phyloP scores from a whole-genome alignment of 2,888 invertebrate species.

The Asteroscopus sphinx region DNA sequence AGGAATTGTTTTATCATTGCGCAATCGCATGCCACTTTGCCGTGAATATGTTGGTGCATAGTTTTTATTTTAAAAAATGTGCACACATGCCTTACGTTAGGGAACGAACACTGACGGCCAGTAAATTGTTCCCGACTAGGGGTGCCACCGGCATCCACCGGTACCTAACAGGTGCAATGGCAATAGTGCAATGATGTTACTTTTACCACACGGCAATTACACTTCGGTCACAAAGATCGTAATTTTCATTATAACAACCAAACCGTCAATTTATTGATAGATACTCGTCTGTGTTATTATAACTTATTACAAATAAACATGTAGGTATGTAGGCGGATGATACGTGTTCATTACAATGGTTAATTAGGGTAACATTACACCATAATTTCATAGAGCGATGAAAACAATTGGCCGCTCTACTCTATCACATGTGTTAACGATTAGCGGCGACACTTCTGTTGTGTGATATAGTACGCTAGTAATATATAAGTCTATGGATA shows the following conservation, averaged over 20 bases:
- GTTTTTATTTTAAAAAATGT: too few species aligned
- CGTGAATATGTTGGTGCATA: too few species aligned
- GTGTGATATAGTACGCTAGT: not conserved
- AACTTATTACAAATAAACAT: constrained; percentile 19
- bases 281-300: constrained; percentile 1
- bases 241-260: constrained; percentile 24
- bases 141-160: too few species aligned
- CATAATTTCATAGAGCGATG: constrained; percentile 35
- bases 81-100: constrained; percentile 7
- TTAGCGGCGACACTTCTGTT: constrained; percentile 28
- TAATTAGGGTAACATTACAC: constrained; percentile 38
- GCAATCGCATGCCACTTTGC: too few species aligned
- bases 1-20: too few species aligned
- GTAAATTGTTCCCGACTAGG: constrained; percentile 20
- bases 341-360: constrained; percentile 38
- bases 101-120: constrained; percentile 26
- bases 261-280: constrained; percentile 9
- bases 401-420: constrained; percentile 43
- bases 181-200: constrained; percentile 38
- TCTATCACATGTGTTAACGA: constrained; percentile 39
- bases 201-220: constrained; percentile 26
- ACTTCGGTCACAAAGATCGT: constrained; percentile 29
- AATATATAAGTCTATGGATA: too few species aligned
- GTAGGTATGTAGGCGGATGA: constrained; percentile 23
- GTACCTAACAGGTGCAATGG: too few species aligned